These are phyloP conservation scores for Solea solea DNA, from an alignment of 2,113 vertebrate genomes.

Conservation along the genomic window DNA sequence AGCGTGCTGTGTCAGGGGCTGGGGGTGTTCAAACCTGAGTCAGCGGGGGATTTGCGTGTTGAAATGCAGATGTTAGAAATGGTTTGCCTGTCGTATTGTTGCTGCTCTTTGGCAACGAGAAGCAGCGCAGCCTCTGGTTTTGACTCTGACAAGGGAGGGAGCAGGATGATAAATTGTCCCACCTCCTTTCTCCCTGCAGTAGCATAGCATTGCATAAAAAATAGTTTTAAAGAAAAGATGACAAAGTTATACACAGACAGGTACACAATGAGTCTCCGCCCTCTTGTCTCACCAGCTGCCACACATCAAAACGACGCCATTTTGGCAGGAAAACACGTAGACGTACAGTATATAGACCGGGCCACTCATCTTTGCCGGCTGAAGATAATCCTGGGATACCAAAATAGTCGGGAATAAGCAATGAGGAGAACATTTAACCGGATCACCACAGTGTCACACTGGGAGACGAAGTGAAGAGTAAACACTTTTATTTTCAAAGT, in stretches of 20 bases:
- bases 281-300: constrained; percentile 59
- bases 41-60: constrained; percentile 60
- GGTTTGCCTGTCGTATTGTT: constrained; percentile 67
- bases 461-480: too few species aligned
- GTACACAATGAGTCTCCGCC: constrained; percentile 55
- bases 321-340: too few species aligned
- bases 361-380: too few species aligned
- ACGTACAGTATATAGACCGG: too few species aligned
- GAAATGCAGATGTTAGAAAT: constrained; percentile 74
- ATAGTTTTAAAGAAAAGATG: constrained; percentile 37
- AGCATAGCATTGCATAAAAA: constrained; percentile 48
- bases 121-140: constrained; percentile 54
- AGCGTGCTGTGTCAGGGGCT: constrained; percentile 62
- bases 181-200: constrained; percentile 39
- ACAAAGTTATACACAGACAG: constrained; percentile 62
- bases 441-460: too few species aligned
- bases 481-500: too few species aligned
- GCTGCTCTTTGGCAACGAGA: constrained; percentile 50
- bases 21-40: constrained; percentile 64
- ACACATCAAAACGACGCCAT: neutral
- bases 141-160: constrained; percentile 72
- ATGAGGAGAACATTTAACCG: too few species aligned
- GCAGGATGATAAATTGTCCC: constrained; percentile 75
- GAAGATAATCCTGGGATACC: too few species aligned
- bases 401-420: too few species aligned